phyloP scores from a whole-genome alignment of 2,888 invertebrate genomes.

The Biston stratarius region DNA sequence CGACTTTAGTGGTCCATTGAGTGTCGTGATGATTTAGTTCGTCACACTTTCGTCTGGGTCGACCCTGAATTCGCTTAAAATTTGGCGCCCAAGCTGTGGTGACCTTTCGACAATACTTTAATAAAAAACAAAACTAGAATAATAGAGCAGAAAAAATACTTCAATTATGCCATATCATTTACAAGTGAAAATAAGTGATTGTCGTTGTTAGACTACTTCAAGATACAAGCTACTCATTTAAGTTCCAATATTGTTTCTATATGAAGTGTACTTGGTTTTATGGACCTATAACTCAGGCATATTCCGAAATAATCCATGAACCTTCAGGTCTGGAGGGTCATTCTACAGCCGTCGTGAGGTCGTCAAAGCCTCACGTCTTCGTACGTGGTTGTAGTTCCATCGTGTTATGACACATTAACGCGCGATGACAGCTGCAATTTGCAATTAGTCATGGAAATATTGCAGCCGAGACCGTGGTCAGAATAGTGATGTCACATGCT shows the following conservation, averaged over 20 bases:
- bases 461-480: conserved; percentile 58
- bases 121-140: too few relatives aligned
- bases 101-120: too few relatives aligned
- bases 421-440: conserved; percentile 82
- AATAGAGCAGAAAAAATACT: too few relatives aligned
- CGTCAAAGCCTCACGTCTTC: conserved; percentile 55
- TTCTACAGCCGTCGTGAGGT: conserved; percentile 50
- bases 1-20: too few relatives aligned
- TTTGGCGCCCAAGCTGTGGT: too few relatives aligned
- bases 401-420: conserved; percentile 83
- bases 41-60: too few relatives aligned
- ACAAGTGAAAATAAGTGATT: too few relatives aligned
- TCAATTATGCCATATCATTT: too few relatives aligned
- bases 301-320: conserved; percentile 1
- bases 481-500: conserved; percentile 51
- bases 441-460: conserved; percentile 84
- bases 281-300: not conserved
- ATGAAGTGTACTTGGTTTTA: not conserved
- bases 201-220: too few relatives aligned
- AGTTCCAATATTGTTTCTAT: not conserved
- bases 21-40: too few relatives aligned
- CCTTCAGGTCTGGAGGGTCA: conserved; percentile 33
- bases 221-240: too few relatives aligned
- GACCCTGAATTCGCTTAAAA: too few relatives aligned
- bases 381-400: conserved; percentile 50